Percentiles rank a stretch among this genome's conserved stretches.
Evolutionary conservation across 2,797 vertebrate species (phyloP).

Genomic region (Perodicticus potto): DNA sequence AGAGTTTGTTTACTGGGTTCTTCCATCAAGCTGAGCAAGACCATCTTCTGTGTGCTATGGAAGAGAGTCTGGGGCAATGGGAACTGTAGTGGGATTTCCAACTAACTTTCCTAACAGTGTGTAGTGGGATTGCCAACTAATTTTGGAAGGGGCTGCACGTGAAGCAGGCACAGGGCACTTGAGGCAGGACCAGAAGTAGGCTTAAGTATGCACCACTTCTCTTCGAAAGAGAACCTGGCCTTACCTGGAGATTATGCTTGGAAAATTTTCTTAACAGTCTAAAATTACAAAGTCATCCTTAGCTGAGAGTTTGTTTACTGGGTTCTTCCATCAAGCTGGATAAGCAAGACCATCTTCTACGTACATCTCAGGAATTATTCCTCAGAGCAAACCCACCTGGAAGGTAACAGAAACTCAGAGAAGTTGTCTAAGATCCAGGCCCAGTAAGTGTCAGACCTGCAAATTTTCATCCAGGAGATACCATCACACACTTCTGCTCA

Average conservation of each 20-base stretch:
- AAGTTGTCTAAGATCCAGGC: not conserved
- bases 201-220: not conserved
- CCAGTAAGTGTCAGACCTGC: not conserved
- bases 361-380: not conserved
- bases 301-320: not conserved
- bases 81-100: too few species aligned
- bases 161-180: not conserved
- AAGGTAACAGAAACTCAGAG: not conserved
- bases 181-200: not conserved
- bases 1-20: not conserved
- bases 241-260: too few species aligned
- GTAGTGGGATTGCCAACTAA: too few species aligned
- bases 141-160: not conserved
- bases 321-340: not conserved
- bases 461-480: not conserved
- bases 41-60: too few species aligned
- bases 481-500: rapidly evolving
- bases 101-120: too few species aligned
- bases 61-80: too few species aligned
- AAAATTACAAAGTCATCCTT: not conserved
- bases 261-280: not conserved
- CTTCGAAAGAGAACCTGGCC: too few species aligned
- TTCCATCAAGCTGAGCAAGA: not conserved
- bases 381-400: not conserved
- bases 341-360: not conserved